These are phyloP conservation scores for Linyphia triangularis DNA, from an alignment of 2,888 invertebrate species.

Conservation along the genomic window DNA sequence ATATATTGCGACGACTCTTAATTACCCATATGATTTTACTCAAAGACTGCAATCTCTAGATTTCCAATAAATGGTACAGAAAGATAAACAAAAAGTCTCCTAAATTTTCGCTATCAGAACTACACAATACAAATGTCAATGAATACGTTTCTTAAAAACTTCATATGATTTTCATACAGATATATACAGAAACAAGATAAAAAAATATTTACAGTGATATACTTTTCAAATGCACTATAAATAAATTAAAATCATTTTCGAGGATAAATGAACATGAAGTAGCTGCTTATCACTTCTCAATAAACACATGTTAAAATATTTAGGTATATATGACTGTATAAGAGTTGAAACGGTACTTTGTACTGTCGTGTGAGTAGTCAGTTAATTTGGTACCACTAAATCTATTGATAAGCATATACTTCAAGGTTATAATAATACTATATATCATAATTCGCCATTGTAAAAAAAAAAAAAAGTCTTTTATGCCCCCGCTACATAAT, in stretches of 20 bases:
- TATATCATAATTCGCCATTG: neutral
- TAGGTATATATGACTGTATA: neutral
- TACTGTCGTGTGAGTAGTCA: neutral
- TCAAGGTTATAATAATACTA: conserved; percentile 28
- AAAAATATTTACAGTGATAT: conserved; percentile 19
- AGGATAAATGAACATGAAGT: neutral
- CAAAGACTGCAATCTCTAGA: conserved; percentile 25
- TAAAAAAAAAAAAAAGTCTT: neutral
- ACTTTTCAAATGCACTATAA: conserved; percentile 20
- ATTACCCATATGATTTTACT: conserved; percentile 12
- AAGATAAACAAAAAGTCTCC: conserved; percentile 27
- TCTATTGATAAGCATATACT: conserved; percentile 15
- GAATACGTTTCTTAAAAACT: conserved; percentile 19
- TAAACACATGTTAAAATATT: conserved; percentile 1
- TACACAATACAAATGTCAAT: conserved; percentile 40
- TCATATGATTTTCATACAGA: conserved; percentile 10
- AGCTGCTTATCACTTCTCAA: neutral
- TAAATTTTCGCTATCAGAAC: conserved; percentile 17
- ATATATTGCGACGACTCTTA: neutral
- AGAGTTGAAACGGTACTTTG: neutral
- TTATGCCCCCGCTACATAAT: neutral
- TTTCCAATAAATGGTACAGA: conserved; percentile 22
- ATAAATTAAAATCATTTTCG: neutral
- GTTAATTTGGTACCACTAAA: conserved; percentile 14
- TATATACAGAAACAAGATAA: conserved; percentile 8